Percentiles rank a stretch among this genome's conserved stretches.
Conservation (phyloP, 2,797 vertebrate species). For the Arremon aurantiirostris region DNA sequence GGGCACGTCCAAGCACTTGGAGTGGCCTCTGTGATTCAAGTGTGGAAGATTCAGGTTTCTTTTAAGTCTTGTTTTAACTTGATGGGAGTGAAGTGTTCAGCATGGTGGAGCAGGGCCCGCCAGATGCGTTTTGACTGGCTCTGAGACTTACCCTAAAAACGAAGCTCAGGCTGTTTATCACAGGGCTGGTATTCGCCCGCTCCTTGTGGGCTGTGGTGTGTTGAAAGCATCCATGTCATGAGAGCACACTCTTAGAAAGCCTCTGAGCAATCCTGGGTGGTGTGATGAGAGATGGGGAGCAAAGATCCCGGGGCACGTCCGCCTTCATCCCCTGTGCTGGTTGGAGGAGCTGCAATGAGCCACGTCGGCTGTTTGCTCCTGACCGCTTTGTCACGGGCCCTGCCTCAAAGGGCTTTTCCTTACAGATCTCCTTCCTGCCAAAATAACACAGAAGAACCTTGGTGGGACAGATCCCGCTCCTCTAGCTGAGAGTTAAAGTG, state of each 20-base stretch:
- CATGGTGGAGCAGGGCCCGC: background rate
- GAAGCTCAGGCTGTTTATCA: background rate
- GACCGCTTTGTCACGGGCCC: background rate
- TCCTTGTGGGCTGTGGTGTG: background rate
- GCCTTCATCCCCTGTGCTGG: background rate
- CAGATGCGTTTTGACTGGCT: background rate
- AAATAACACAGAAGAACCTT: background rate
- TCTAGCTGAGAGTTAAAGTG: background rate
- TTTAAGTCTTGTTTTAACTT: conserved; percentile 37
- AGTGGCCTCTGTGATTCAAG: background rate
- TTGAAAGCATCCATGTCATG: fast-evolving
- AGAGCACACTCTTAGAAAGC: fast-evolving
- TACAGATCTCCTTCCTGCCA: background rate
- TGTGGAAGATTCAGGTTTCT: background rate
- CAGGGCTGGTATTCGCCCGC: background rate
- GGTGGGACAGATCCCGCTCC: background rate
- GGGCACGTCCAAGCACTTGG: background rate
- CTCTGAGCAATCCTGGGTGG: background rate
- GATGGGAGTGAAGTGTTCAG: background rate
- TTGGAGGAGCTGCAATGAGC: background rate
- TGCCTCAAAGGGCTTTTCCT: conserved; percentile 31
- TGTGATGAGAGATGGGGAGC: background rate
- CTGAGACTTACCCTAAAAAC: background rate
- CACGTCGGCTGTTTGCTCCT: background rate
- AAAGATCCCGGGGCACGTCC: fast-evolving